A percentile compares a stretch with the other conserved stretches of the same genome.
Evolutionary conservation across 1,140 invertebrate genomes (phyloP).

Genomic region (Pseudachorutes palmiensis): DNA sequence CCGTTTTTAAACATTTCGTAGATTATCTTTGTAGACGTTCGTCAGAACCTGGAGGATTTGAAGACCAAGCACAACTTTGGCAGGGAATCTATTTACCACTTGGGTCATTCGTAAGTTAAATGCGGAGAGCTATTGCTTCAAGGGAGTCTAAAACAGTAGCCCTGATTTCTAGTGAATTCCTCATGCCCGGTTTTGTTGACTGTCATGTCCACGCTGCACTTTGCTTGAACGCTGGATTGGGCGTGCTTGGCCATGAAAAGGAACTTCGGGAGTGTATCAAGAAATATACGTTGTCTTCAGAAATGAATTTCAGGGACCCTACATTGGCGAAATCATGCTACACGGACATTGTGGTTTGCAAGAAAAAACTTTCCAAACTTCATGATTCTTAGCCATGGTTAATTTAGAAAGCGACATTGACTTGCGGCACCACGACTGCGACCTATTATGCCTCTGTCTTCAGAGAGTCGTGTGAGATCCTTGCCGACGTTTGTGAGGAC

Average conservation of each 20-base stretch:
- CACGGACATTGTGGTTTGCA: constrained; percentile 58
- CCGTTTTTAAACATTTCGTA: constrained; percentile 15
- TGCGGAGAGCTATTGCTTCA: background rate
- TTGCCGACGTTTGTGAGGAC: constrained; percentile 57
- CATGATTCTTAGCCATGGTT: background rate
- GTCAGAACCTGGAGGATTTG: constrained; percentile 39
- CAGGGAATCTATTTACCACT: constrained; percentile 39
- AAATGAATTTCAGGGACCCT: constrained; percentile 60
- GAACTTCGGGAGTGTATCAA: constrained; percentile 10
- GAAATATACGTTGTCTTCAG: constrained; percentile 40
- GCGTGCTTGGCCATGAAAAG: constrained; percentile 44
- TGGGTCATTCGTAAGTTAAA: constrained; percentile 43
- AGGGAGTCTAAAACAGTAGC: background rate
- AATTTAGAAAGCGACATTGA: constrained; percentile 47
- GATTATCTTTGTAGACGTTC: constrained; percentile 40
- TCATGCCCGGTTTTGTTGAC: constrained; percentile 81
- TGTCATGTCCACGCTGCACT: constrained; percentile 84
- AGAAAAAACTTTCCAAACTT: background rate
- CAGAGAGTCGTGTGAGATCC: constrained; percentile 55
- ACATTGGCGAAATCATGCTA: constrained; percentile 65
- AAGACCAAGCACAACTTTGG: constrained; percentile 39
- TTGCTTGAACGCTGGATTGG: constrained; percentile 71
- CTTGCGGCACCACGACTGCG: constrained; percentile 75
- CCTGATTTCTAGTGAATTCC: constrained; percentile 50
- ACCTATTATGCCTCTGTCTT: constrained; percentile 79